A percentile compares a stretch with the other conserved stretches of the same genome.
These are phyloP conservation scores for Squalus acanthias DNA, from an alignment of 2,797 vertebrate species.

Conservation along the genomic window DNA sequence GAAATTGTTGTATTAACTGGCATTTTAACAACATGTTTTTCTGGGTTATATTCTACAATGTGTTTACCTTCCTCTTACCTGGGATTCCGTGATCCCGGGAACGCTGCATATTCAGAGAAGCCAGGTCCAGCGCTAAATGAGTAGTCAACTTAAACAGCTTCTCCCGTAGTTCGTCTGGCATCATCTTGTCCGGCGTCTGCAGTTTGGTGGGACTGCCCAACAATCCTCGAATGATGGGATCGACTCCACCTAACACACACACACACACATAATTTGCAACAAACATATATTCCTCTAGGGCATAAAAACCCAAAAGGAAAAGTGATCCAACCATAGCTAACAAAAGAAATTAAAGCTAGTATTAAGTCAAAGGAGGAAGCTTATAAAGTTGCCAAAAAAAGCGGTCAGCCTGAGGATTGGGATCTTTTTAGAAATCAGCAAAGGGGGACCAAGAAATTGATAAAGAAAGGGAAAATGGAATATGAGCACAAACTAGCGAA, in stretches of 20 bases:
- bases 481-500: no score
- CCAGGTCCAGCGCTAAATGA: neutral
- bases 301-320: no score
- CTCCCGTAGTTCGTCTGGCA: slow-evolving; percentile 19
- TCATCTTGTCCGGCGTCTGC: neutral
- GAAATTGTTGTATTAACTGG: neutral
- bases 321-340: no score
- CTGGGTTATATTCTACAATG: neutral
- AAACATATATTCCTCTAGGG: no score
- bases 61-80: slow-evolving; percentile 7
- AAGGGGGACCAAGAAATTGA: no score
- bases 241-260: neutral
- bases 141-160: slow-evolving; percentile 11
- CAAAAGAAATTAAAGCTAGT: no score
- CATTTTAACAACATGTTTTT: neutral
- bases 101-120: slow-evolving; percentile 25
- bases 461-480: no score
- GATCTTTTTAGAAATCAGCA: no score
- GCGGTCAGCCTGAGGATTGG: no score
- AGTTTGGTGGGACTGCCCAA: slow-evolving; percentile 7
- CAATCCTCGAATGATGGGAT: slow-evolving; percentile 30
- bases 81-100: slow-evolving; percentile 23
- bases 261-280: neutral
- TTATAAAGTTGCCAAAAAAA: no score
- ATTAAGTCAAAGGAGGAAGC: no score